Base-by-base conservation (phyloP, 2,113 vertebrate species). In the Chionis minor region DNA sequence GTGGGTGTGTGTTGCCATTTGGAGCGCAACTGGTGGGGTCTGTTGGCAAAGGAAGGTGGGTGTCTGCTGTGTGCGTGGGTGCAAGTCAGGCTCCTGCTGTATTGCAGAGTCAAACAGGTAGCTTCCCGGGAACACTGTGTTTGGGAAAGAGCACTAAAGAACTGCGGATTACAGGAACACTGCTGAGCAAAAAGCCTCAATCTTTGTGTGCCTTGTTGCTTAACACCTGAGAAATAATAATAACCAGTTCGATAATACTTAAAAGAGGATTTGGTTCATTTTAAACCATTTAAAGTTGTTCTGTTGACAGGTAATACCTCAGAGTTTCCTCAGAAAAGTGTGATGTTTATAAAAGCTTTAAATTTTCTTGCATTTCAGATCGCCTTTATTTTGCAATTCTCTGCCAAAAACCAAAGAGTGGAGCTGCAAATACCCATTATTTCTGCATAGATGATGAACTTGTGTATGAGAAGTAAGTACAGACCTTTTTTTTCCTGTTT, bases 401-500 rank as follows among this genome's bases (percentile, higher is more conserved):
- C 40, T 98, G 98, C 95, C 99, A 98, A 97, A 99, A 99, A 98
- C 98, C 99, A 96, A 99, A 99, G 97, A 99, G 98, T 98, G 98
- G 98, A 98, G 98, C 98, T 55, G 70, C 98, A 82, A 99, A 98
- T 74, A 97, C 98, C 88, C 99, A 99, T 98, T 99, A 99, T 97
- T 99, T 99, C 98, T 99, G 98, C 98, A 98, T 99, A 95, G 99
- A 99, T 96, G 99, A 99, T 88, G 99, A 99, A 97, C 97, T 99
- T 88, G 98, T 99, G 4, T 99, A 99, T 97, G 99, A 99, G 91
- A 99, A 99, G 99, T 99, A 98, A 99, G 99, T 99, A 91, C 24
- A 28, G 18, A 40, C 20, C 28, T 85, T 6, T 16, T 49, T 47
- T 59, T 33, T 51, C 26, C 19, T 21, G 2, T 5, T 65, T 86